Base-by-base conservation (phyloP, 2,113 vertebrate species). In the Tyto alba region DNA sequence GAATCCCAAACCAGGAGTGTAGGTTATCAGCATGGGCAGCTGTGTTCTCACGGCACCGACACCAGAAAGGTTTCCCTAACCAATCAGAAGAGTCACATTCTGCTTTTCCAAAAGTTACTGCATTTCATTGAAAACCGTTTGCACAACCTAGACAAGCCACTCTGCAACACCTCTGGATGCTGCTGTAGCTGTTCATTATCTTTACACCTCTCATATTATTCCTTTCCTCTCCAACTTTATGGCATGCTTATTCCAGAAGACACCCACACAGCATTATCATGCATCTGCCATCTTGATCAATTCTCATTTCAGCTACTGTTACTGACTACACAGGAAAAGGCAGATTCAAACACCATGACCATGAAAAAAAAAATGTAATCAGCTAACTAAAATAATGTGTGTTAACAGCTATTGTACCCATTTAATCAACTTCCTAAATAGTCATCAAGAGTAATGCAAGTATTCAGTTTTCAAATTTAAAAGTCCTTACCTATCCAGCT, bases 181-280 rank as follows among this genome's bases (percentile, higher is more conserved):
- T 36, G 60, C 36, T 11, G 52, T 0, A 52, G n/a, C 26, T 78
- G 55, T 71, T 71, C 13, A 19, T 29, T 45, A 27, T 4, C 4
- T 45, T 93, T 66, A 78, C 43, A 81, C 11, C 64, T 59, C 50
- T 77, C 32, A 4, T 10, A 45, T 25, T n/a, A 63, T 30, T 80
- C 72, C 40, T 77, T 72, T 86, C 15, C 38, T 48, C 67, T 83
- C 55, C 29, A 52, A 88, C 29, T 52, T 84, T 68, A n/a, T 0
- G 0, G 43, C 34, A 71, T 0, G 0, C 4, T 27, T 25, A 62
- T 36, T 83, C 55, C 59, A 66, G 59, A 69, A 74, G 57, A 57
- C 47, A 36, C 27, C 7, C 38, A n/a, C 15, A 34, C 3, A 29
- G n/a, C 0, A 1, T 48, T 60, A 56, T 41, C 62, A 45, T 15